Percentiles rank a stretch among this genome's conserved stretches.
phyloP scores from a whole-genome alignment of 2,113 vertebrate species.

The Protobothrops mucrosquamatus region DNA sequence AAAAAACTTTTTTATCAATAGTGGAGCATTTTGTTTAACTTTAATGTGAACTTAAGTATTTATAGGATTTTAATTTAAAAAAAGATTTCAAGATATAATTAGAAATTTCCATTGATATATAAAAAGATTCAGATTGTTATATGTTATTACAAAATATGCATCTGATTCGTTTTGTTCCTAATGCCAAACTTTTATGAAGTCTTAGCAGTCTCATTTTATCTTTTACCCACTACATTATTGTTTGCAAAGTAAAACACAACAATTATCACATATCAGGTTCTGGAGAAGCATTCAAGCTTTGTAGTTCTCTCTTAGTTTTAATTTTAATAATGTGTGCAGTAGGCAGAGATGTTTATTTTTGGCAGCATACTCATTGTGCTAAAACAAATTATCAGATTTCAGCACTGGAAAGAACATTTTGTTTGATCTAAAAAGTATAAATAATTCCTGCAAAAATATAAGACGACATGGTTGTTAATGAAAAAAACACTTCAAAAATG shows the following conservation, averaged over 20 bases:
- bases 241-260: conserved; percentile 17
- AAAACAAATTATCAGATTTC: conserved; percentile 60
- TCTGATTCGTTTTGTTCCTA: conserved; percentile 14
- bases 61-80: background rate
- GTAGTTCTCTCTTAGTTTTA: conserved; percentile 10
- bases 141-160: background rate
- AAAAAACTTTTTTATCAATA: background rate
- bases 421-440: conserved; percentile 49
- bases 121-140: background rate
- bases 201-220: background rate
- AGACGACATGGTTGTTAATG: conserved; percentile 53
- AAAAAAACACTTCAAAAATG: conserved; percentile 48
- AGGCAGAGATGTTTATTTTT: conserved; percentile 54
- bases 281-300: conserved; percentile 28
- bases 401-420: conserved; percentile 51
- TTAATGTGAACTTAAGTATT: background rate
- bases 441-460: conserved; percentile 41
- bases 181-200: conserved; percentile 18
- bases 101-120: background rate
- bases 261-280: conserved; percentile 35
- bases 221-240: conserved; percentile 28
- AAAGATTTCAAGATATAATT: background rate
- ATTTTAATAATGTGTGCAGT: conserved; percentile 52
- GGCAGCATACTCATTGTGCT: conserved; percentile 43
- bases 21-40: background rate